Percentiles rank a stretch among this genome's conserved stretches.
phyloP scores from a whole-genome alignment of 2,113 vertebrate species.

The Pagrus major region DNA sequence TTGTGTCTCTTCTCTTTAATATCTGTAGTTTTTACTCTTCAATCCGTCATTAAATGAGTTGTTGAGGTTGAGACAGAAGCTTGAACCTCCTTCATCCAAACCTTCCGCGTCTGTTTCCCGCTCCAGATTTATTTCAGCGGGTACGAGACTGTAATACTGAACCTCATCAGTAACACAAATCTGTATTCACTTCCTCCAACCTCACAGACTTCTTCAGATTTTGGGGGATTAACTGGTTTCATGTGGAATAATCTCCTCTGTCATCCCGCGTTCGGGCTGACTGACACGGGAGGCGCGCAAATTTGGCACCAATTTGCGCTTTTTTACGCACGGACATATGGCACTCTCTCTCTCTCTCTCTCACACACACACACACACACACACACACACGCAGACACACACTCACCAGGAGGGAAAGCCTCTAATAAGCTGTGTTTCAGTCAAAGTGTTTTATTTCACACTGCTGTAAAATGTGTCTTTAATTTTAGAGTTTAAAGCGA shows the following conservation, averaged over 20 bases:
- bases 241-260: slow-evolving; percentile 60
- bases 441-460: slow-evolving; percentile 23
- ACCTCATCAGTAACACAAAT: neutral
- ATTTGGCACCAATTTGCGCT: slow-evolving; percentile 51
- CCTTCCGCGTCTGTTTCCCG: neutral
- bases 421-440: slow-evolving; percentile 27
- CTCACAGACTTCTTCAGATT: slow-evolving; percentile 19
- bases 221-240: slow-evolving; percentile 46
- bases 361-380: slow-evolving; percentile 8
- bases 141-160: slow-evolving; percentile 26
- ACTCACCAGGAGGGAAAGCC: slow-evolving; percentile 4
- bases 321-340: slow-evolving; percentile 54
- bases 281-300: slow-evolving; percentile 30
- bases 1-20: neutral
- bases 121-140: neutral
- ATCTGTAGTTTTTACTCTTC: neutral
- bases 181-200: slow-evolving; percentile 37
- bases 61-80: neutral
- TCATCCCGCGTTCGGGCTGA: slow-evolving; percentile 42
- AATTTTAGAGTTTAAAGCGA: neutral
- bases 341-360: neutral
- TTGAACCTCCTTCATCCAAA: neutral
- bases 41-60: neutral
- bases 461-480: neutral
- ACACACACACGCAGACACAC: slow-evolving; percentile 12